phyloP scores from a whole-genome alignment of 2,888 invertebrate genomes.

The Epirrhoe tristata region DNA sequence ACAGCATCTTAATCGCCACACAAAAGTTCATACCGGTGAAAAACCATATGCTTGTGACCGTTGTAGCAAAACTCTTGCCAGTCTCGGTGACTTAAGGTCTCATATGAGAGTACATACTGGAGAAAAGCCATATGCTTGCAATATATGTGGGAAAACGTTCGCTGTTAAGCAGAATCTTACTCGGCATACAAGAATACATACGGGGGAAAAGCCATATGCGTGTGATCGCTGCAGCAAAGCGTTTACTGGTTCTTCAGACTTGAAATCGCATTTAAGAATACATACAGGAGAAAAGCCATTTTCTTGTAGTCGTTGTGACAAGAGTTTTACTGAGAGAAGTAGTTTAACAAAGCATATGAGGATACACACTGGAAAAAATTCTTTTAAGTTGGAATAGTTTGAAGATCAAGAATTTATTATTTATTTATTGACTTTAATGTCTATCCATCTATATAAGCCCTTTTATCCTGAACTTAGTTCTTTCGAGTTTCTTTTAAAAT shows the following conservation, averaged over 20 bases:
- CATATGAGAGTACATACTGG: constrained; percentile 16
- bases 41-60: constrained; percentile 22
- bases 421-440: no score
- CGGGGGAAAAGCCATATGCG: constrained; percentile 1
- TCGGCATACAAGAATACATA: constrained; percentile 13
- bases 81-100: constrained; percentile 13
- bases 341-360: constrained; percentile 22
- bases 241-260: constrained; percentile 10
- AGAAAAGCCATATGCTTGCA: constrained; percentile 8
- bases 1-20: constrained; percentile 19
- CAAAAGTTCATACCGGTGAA: constrained; percentile 17
- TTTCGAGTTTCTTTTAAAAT: no score
- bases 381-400: constrained; percentile 9
- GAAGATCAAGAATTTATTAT: no score
- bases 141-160: constrained; percentile 12
- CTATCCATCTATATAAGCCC: no score
- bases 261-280: constrained; percentile 17
- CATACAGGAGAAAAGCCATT: constrained; percentile 14
- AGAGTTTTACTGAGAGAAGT: constrained; percentile 9
- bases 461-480: no score
- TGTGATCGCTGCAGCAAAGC: constrained; percentile 19
- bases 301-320: constrained; percentile 10
- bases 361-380: constrained; percentile 13
- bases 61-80: constrained; percentile 17
- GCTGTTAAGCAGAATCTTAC: constrained; percentile 19